Base-by-base conservation (phyloP, 2,797 vertebrate genomes). In the Melanogrammus aeglefinus region DNA sequence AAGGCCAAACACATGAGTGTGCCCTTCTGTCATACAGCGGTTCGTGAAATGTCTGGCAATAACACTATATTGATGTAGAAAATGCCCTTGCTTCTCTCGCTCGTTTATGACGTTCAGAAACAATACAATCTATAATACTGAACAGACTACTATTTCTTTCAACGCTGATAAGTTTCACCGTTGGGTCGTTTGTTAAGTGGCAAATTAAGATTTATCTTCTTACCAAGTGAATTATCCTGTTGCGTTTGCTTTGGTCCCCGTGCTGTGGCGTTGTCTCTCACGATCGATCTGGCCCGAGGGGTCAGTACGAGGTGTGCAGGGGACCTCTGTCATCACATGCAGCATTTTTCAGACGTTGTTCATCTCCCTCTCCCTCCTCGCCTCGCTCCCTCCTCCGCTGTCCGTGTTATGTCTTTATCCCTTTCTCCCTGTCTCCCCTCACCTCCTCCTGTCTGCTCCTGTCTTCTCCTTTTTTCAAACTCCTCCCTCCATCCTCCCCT, bases 221-320 rank as follows among this genome's bases (percentile, higher is more conserved):
- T 63, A 63, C 21, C 57, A 63, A 21, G 21, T 63, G 57, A 24
- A 63, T 21, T 7, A 9, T n/a, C n/a, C n/a, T 24, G 29, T 2
- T 0, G 81, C 41, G 77, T 83, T 79, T 77, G 81, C 29, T 18
- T 29, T 71, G 31, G 13, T 12, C 33, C 12, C 69, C 29, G 16
- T 3, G 12, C 31, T 29, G 27, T 16, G 31, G 27, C 27, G 29
- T 13, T 71, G 27, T 2, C 63, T 57, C 13, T n/a, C n/a, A n/a
- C n/a, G n/a, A n/a, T n/a, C n/a, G n/a, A n/a, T n/a, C n/a, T n/a
- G n/a, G n/a, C n/a, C n/a, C n/a, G n/a, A n/a, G n/a, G n/a, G n/a
- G n/a, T n/a, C n/a, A n/a, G n/a, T n/a, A n/a, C n/a, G n/a, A n/a
- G n/a, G n/a, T n/a, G n/a, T n/a, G n/a, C n/a, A n/a, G n/a, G n/a